Percentiles rank a stretch among this genome's conserved stretches.
Conservation (phyloP, 2,113 vertebrate species). For the Hemichromis elongatus region DNA sequence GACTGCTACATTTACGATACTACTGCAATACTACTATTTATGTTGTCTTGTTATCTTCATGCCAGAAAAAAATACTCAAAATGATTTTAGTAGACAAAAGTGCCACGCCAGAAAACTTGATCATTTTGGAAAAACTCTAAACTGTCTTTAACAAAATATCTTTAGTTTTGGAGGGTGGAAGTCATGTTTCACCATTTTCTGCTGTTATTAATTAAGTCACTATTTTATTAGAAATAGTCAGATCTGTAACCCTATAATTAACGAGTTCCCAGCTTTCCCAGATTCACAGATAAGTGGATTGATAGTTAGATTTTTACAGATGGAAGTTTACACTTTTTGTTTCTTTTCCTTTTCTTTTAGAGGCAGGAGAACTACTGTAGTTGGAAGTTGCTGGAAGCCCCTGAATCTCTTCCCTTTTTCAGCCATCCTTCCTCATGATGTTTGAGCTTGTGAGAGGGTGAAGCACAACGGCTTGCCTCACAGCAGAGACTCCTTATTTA, state of each 20-base stretch:
- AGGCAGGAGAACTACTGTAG: not conserved
- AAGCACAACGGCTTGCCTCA: not conserved
- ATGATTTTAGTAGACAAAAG: not conserved
- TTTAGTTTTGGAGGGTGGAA: not conserved
- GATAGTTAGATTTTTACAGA: rapidly evolving
- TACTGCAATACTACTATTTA: not conserved
- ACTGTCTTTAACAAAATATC: not conserved
- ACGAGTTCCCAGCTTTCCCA: not conserved
- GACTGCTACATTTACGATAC: not conserved
- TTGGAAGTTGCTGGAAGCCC: not conserved
- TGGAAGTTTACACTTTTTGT: not conserved
- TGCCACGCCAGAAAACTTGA: not conserved
- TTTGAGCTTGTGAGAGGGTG: not conserved
- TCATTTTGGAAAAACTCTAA: not conserved
- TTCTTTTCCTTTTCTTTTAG: too few relatives aligned
- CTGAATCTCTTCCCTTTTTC: not conserved
- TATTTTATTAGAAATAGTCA: not conserved
- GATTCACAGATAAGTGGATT: not conserved
- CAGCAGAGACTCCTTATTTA: not conserved
- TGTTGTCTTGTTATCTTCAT: not conserved
- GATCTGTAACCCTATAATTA: not conserved
- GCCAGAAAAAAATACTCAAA: not conserved
- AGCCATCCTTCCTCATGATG: not conserved
- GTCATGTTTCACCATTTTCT: not conserved
- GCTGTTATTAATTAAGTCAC: not conserved